Conservation (phyloP, 2,797 vertebrate species). For the Gymnopithys bicolor region DNA sequence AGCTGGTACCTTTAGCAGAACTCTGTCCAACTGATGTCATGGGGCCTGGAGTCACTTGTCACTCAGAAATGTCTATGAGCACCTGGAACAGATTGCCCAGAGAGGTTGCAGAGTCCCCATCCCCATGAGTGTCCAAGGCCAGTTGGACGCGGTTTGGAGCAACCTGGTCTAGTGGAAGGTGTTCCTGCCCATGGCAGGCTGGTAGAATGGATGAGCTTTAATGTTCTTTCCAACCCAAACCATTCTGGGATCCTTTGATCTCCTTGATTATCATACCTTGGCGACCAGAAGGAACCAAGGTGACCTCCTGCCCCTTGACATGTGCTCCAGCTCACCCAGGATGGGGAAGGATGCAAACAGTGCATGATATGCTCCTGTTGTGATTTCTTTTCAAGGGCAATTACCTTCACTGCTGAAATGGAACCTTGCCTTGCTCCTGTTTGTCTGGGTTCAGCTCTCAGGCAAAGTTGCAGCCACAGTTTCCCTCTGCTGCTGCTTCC, state of each 20-base stretch:
- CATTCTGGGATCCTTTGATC: not conserved
- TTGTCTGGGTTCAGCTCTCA: not conserved
- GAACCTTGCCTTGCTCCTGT: not conserved
- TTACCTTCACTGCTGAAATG: not conserved
- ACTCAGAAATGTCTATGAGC: not conserved
- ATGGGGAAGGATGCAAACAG: not conserved
- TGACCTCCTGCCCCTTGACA: not conserved
- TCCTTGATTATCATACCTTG: not conserved
- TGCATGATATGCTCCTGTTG: not conserved
- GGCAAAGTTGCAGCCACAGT: not conserved
- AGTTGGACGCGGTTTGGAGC: not conserved
- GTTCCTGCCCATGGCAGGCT: not conserved
- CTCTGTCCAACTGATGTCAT: not conserved
- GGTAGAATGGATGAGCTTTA: not conserved
- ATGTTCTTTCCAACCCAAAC: not conserved
- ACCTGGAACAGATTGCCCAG: not conserved
- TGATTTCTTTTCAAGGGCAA: not conserved
- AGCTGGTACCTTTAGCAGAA: not conserved
- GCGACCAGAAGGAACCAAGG: not conserved
- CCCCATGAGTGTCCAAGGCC: not conserved
- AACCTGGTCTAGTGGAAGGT: not conserved
- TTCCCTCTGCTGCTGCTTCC: not conserved
- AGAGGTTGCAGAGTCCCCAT: not conserved
- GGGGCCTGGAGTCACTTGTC: not conserved
- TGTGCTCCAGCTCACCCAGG: not conserved